Base-by-base conservation (phyloP, 2,888 invertebrate species). In the Pyralis farinalis region DNA sequence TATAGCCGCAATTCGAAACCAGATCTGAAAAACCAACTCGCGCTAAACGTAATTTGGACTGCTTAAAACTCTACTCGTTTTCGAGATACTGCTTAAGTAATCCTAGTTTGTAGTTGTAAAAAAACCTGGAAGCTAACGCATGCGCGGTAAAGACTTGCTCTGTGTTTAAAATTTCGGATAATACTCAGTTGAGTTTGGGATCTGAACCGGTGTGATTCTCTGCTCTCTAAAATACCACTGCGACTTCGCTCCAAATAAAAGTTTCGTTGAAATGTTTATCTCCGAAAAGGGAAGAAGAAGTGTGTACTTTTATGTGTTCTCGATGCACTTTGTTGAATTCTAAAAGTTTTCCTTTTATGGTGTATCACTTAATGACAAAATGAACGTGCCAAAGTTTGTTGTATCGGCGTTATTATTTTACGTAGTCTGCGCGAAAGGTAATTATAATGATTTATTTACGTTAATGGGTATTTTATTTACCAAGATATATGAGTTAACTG, bases 391-490 rank as follows among this genome's bases (percentile, higher is more conserved):
- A 1, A 43, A 51, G 34, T 49, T 68, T n/a, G 31, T 67, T 20
- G 30, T 55, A 34, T 44, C 42, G 5, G 44, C 56, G 34, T 49
- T 62, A 12, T 46, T 63, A 36, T 53, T 65, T 49, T 53, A 48
- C 45, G 40, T 55, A 12, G 61, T 56, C 45, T 48, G 46, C 35
- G 71, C 71, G 9, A 74, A 74, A 65, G 68, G 75, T 75, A 53
- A 59, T 9, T 21, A 33, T 16, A 16, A 38, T 12, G 25, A 11
- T 32, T 12, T 31, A 21, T 21, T 21, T 4, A 5, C 7, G 7
- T 21, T 21, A 21, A 21, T 21, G 4, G 21, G 3, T 5, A 21
- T 21, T 21, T 21, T n/a, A n/a, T n/a, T n/a, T n/a, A n/a, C n/a
- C n/a, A n/a, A n/a, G n/a, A n/a, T n/a, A n/a, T n/a, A n/a, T n/a